Base-by-base conservation (phyloP, 1,140 invertebrate species). In the Cardiocondyla obscurior region DNA sequence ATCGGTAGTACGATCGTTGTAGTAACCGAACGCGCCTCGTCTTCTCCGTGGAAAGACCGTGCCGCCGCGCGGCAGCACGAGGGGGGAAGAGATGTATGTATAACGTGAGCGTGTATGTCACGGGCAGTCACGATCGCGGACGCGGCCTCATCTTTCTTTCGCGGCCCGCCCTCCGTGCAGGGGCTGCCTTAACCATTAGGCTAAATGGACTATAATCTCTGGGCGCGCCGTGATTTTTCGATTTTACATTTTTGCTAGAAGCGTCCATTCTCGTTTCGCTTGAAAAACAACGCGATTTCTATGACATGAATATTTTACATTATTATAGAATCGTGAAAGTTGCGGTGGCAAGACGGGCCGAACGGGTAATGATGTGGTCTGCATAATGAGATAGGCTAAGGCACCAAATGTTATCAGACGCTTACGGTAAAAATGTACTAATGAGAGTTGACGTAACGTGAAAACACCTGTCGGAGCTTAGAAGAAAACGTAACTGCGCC, bases 51-150 rank as follows among this genome's bases (percentile, higher is more conserved):
- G 72, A 83, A 86, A 83, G 65, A 67, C 58, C 85, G 3, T 67
- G 51, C 58, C 85, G 3, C 58, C 44, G 28, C 19, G 57, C 39
- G 72, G 70, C 49, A 22, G 65, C 51, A n/a, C 60, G 30, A 79
- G 53, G 69, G 30, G 82, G 53, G 69, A 28, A 67, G 49, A 85
- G 81, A 85, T 87, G 76, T 86, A 90, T 85, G 88, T 82, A 87
- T 72, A 85, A 87, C 85, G 83, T 67, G 83, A 89, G 85, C 81
- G 89, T 90, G 82, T 90, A 88, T 89, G 89, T 90, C 89, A 89
- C 82, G 89, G 73, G 60, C 84, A 85, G 87, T 90, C 89, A 90
- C 89, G 90, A 90, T 76, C 69, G 79, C 64, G 55, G 60, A 82
- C 73, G 81, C 88, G 74, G 81, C 83, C 83, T 88, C 88, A 84